phyloP scores from a whole-genome alignment of 2,113 vertebrate species.

The Leuciscus idus region DNA sequence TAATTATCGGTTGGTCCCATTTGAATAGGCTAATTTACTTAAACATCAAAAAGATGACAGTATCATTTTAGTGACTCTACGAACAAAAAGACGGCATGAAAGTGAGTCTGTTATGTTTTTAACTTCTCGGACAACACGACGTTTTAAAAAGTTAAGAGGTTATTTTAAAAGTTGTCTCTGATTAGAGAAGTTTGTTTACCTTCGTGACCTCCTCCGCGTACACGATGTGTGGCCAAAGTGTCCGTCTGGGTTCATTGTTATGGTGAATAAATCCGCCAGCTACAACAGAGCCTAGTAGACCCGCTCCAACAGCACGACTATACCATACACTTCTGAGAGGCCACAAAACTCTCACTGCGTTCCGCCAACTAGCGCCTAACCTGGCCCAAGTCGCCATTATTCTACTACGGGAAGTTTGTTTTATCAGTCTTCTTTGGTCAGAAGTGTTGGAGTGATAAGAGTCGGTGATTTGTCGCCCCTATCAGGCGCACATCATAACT shows the following conservation, averaged over 20 bases:
- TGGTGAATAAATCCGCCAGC: conserved; percentile 39
- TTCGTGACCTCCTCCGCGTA: conserved; percentile 49
- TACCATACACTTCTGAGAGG: not conserved
- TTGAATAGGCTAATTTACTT: not conserved
- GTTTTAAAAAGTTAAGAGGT: not conserved
- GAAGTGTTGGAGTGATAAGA: not conserved
- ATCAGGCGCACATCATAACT: not conserved
- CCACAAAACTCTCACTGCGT: conserved; percentile 30
- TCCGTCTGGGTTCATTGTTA: conserved; percentile 12
- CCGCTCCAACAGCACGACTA: conserved; percentile 18
- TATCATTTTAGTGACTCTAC: not conserved
- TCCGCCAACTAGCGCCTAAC: conserved; percentile 42
- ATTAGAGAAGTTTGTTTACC: conserved; percentile 32
- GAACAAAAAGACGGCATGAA: not conserved
- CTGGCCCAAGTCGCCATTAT: conserved; percentile 59
- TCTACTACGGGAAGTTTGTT: conserved; percentile 31
- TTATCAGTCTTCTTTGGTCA: not conserved
- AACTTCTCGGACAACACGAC: not conserved
- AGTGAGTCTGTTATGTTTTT: not conserved
- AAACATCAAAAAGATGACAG: not conserved
- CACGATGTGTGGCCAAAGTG: conserved; percentile 39
- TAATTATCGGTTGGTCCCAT: not conserved
- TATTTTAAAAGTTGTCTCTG: not conserved
- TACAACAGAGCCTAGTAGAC: conserved; percentile 39
- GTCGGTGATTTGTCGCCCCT: conserved; percentile 25